Percentiles rank a stretch among this genome's conserved stretches.
phyloP scores from a whole-genome alignment of 2,797 vertebrate genomes.

The Pampus argenteus region DNA sequence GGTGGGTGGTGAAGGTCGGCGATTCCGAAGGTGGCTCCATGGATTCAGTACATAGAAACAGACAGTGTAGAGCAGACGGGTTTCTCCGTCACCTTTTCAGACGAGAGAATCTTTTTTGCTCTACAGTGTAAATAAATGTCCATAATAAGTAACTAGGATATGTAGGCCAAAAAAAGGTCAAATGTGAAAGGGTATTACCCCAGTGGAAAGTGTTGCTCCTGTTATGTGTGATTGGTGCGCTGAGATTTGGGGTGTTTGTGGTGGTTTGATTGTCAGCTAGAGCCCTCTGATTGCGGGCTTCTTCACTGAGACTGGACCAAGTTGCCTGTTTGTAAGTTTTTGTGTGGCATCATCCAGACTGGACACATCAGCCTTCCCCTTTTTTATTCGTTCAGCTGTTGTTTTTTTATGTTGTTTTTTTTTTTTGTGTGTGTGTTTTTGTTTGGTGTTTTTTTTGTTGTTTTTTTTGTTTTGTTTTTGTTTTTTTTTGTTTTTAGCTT shows the following conservation, averaged over 20 bases:
- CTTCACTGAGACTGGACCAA: slow-evolving; percentile 77
- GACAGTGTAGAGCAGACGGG: slow-evolving; percentile 68
- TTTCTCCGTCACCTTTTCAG: slow-evolving; percentile 58
- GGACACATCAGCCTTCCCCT: slow-evolving; percentile 44
- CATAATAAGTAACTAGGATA: slow-evolving; percentile 22
- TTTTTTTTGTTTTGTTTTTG: neutral
- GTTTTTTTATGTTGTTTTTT: neutral
- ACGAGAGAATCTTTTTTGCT: slow-evolving; percentile 66
- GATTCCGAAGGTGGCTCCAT: slow-evolving; percentile 84
- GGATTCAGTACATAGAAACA: slow-evolving; percentile 58
- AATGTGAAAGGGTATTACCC: slow-evolving; percentile 20
- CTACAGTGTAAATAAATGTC: slow-evolving; percentile 53
- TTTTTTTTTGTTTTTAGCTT: neutral
- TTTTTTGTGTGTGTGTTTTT: slow-evolving; percentile 4
- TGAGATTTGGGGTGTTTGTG: slow-evolving; percentile 73
- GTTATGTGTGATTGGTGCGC: slow-evolving; percentile 69
- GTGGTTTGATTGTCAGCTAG: slow-evolving; percentile 76
- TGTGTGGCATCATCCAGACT: slow-evolving; percentile 70
- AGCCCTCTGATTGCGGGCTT: slow-evolving; percentile 75
- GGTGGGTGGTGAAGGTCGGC: slow-evolving; percentile 76
- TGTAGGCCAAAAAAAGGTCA: slow-evolving; percentile 40
- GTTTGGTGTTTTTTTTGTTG: neutral
- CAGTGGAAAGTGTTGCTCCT: slow-evolving; percentile 34
- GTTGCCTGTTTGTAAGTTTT: slow-evolving; percentile 80
- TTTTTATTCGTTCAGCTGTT: slow-evolving; percentile 21